Conservation (phyloP, 2,888 invertebrate genomes). For the Hybos culiciformis region DNA sequence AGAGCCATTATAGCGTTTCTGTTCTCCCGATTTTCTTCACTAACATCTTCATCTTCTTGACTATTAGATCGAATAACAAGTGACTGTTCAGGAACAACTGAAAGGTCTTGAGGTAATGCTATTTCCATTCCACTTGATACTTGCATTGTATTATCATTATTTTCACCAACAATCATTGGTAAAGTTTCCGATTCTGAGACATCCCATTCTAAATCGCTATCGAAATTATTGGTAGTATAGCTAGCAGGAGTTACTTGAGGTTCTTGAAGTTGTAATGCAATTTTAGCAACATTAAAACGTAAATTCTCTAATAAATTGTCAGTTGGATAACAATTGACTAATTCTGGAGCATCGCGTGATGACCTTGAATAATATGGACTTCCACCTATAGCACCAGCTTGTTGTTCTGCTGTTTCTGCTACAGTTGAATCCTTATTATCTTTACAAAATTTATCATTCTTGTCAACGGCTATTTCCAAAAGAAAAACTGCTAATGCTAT, state of each 20-base stretch:
- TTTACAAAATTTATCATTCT: slow-evolving; percentile 26
- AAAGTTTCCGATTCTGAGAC: slow-evolving; percentile 46
- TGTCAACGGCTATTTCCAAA: slow-evolving; percentile 64
- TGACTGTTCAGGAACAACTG: slow-evolving; percentile 33
- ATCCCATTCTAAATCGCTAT: slow-evolving; percentile 68
- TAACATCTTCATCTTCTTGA: slow-evolving; percentile 23
- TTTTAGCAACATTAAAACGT: slow-evolving; percentile 49
- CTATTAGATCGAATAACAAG: slow-evolving; percentile 26
- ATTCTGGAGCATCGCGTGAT: slow-evolving; percentile 30
- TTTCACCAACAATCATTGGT: slow-evolving; percentile 30
- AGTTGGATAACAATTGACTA: slow-evolving; percentile 52
- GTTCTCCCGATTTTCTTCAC: slow-evolving; percentile 16
- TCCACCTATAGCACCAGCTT: slow-evolving; percentile 27
- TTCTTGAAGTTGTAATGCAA: slow-evolving; percentile 44
- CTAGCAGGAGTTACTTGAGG: slow-evolving; percentile 42
- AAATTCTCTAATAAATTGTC: slow-evolving; percentile 65
- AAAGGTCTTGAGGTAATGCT: slow-evolving; percentile 35
- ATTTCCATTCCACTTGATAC: slow-evolving; percentile 32
- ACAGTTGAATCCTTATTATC: slow-evolving; percentile 22
- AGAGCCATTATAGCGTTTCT: slow-evolving; percentile 18
- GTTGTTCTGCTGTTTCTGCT: slow-evolving; percentile 13
- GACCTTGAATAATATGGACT: slow-evolving; percentile 21
- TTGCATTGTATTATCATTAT: slow-evolving; percentile 20
- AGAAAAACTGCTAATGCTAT: slow-evolving; percentile 76
- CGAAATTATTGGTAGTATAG: slow-evolving; percentile 44